Base-by-base conservation (phyloP, 2,113 vertebrate genomes). In the Globicephala melas region DNA sequence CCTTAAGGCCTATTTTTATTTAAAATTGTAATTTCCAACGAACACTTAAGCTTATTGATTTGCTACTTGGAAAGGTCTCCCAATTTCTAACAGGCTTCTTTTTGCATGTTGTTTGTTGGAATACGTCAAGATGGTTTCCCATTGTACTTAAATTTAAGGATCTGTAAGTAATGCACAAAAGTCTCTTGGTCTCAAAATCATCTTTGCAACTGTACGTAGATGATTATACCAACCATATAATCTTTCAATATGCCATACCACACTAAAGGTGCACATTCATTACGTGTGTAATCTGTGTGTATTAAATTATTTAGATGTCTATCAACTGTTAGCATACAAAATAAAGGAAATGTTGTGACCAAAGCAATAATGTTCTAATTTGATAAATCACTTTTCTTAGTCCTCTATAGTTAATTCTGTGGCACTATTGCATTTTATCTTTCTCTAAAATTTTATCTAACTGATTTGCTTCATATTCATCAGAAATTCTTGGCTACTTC, bases 1-100 rank as follows among this genome's bases (percentile, higher is more conserved):
- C 77, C 9, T 50, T 18, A 89, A 96, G 44, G 2, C 84, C 38
- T 65, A 67, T 71, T 89, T 77, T 68, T 88, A 96, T 91, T 93
- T 91, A 63, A 88, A 97, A 93, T 50, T 76, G 2, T 55, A 86
- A 89, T 77, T 84, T 93, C 50, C n/a, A 71, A 81, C 18, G 65
- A 94, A 83, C 26, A 83, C n/a, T 81, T 96, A 93, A 91, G 8
- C 15, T 89, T 97, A 83, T 62, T 94, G 84, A 94, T 88, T 89
- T 88, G 92, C 9, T 79, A 90, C 67, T 79, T 80, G 62, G 68
- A 96, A 89, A 93, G 28, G 10, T 87, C 70, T 93, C 44, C 11
- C 13, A 58, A 14, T 85, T 90, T 36, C 44, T 84, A 76, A 65
- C 9, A 71, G 53, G 2, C 17, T 80, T 82, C 55, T 81, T 41